A percentile compares a stretch with the other conserved stretches of the same genome.
phyloP scores from a whole-genome alignment of 2,888 invertebrate genomes.

The Ophraella communa region DNA sequence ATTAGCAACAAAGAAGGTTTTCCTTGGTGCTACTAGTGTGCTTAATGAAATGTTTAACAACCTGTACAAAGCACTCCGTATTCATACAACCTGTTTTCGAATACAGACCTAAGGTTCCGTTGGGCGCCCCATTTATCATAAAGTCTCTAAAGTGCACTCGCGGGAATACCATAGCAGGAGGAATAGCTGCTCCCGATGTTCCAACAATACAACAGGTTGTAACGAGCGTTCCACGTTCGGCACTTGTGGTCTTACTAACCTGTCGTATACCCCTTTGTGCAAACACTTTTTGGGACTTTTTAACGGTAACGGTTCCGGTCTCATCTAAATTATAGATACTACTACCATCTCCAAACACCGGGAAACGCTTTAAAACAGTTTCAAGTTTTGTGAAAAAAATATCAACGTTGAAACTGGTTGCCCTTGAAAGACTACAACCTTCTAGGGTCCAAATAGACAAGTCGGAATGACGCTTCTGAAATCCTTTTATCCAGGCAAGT shows the following conservation, averaged over 20 bases:
- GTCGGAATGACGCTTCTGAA: neutral
- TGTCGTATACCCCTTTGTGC: neutral
- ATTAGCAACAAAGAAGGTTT: neutral
- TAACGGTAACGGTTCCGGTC: neutral
- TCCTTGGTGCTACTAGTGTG: neutral
- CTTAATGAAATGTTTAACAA: neutral
- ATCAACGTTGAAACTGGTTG: neutral
- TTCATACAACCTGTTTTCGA: constrained; percentile 12
- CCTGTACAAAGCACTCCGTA: neutral
- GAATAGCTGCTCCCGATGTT: neutral
- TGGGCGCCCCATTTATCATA: constrained; percentile 3
- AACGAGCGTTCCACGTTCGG: constrained; percentile 1
- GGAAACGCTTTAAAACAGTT: neutral
- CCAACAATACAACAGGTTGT: constrained; percentile 11
- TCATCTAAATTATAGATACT: neutral
- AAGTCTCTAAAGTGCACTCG: constrained; percentile 1
- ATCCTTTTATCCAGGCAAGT: neutral
- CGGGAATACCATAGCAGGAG: constrained; percentile 12
- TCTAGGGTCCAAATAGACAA: neutral
- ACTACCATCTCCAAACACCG: neutral
- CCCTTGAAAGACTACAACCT: neutral
- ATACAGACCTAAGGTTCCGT: constrained; percentile 6
- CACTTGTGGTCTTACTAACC: constrained; percentile 5
- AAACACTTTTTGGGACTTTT: neutral
- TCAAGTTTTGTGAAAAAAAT: neutral